Evolutionary conservation across 2,888 invertebrate species (phyloP), one percentile per base, ranked within the genome.

Genomic region (Tetragnatha montana): DNA sequence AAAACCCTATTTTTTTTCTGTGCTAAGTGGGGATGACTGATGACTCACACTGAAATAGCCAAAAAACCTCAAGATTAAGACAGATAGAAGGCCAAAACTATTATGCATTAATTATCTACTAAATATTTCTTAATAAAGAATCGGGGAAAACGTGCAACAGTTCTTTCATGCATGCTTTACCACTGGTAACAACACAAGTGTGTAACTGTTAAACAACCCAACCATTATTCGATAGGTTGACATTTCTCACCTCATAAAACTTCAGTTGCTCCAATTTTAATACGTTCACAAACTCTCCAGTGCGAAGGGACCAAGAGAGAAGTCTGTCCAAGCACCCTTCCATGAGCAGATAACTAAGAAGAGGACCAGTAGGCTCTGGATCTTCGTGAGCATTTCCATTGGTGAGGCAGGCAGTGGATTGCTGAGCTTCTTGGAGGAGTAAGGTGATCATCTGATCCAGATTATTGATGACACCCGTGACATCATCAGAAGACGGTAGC

Each of bases 391-490:
- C 22, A 76, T 21, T 89, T 21, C 80, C 87, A 71, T 87, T 86
- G 8, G 74, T 69, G 4, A 87, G 74, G n/a, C 76, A 74, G 12
- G 68, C 35, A 2, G 79, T 69, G 10, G 80, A 78, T 94, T 93
- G 94, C 94, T 91, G 95, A 80, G 91, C 95, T 93, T 98, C 98
- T 90, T 97, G 95, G 21, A 97, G 94, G 83, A 98, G 94, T 22
- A 98, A 94, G 0, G 96, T 97, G 2, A 96, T 95, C 96, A 98
- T 96, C 93, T 98, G 98, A 93, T 98, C 98, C 92, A 98, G 94
- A 93, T 98, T 97, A 93, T 97, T 98, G 21, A 98, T 96, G 80
- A 98, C 98, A 47, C 96, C 96, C 73, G 97, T 95, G 0, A 98
- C 96, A 94, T 98, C 98, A 93, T 98, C 98, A n/a, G 81, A 78